These are phyloP conservation scores for Clepsis dumicolana DNA, from an alignment of 2,888 invertebrate genomes.

Conservation along the genomic window DNA sequence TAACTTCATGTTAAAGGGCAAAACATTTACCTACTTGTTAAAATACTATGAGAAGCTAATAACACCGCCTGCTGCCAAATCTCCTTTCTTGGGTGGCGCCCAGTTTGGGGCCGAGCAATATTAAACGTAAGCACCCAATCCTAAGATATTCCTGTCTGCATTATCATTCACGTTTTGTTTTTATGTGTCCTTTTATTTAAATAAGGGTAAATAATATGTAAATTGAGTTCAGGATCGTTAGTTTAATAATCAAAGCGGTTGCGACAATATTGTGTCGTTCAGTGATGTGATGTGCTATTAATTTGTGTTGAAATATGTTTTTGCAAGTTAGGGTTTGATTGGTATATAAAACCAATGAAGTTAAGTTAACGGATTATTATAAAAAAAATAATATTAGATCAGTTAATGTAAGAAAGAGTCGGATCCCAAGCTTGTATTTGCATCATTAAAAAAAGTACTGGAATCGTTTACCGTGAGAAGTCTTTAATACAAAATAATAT, in stretches of 20 bases:
- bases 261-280: slow-evolving; percentile 7
- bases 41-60: neutral
- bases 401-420: too few species aligned
- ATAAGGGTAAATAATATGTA: slow-evolving; percentile 18
- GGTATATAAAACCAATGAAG: neutral
- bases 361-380: too few species aligned
- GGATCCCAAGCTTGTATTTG: too few species aligned
- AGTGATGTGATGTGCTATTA: neutral
- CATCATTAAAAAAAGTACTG: too few species aligned
- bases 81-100: slow-evolving; percentile 16
- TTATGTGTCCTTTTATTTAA: slow-evolving; percentile 16
- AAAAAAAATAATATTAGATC: too few species aligned
- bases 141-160: slow-evolving; percentile 4
- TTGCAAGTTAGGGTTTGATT: neutral
- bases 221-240: slow-evolving; percentile 8
- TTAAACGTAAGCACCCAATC: neutral
- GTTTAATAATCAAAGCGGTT: slow-evolving; percentile 20
- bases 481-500: neutral
- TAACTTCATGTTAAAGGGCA: too few species aligned
- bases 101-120: slow-evolving; percentile 20
- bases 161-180: slow-evolving; percentile 12
- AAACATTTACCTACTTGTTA: neutral
- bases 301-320: neutral
- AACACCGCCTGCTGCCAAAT: neutral
- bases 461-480: neutral